phyloP scores from a whole-genome alignment of 1,140 invertebrate genomes.

The Geopemphigus sp. region DNA sequence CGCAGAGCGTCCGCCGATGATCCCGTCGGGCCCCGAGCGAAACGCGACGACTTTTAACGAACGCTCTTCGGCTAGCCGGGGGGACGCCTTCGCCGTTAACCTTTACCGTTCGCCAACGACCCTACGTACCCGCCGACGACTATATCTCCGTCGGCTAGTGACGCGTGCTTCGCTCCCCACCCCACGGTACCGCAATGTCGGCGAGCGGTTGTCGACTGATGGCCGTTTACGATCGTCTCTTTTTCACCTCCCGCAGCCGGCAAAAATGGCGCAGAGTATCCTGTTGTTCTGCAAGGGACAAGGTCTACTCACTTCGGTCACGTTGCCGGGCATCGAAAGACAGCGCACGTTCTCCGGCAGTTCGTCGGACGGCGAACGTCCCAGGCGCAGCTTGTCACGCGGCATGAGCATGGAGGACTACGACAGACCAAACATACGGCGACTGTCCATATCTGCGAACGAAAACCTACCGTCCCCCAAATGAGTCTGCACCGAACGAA shows the following conservation, averaged over 20 bases:
- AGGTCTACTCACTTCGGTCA: slow-evolving; percentile 71
- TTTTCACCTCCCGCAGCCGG: slow-evolving; percentile 61
- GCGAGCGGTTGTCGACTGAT: no score
- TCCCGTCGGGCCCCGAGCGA: no score
- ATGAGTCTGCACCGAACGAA: not conserved
- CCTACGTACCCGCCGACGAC: no score
- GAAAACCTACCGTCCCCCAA: slow-evolving; percentile 48
- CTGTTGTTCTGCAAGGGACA: slow-evolving; percentile 79
- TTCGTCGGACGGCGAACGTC: slow-evolving; percentile 57
- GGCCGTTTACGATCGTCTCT: no score
- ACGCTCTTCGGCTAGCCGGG: no score
- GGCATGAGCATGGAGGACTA: slow-evolving; percentile 81
- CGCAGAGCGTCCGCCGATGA: no score
- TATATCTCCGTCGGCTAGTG: no score
- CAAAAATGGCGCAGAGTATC: slow-evolving; percentile 76
- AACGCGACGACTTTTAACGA: no score
- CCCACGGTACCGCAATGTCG: no score
- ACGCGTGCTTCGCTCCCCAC: no score
- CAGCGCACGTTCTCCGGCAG: slow-evolving; percentile 62
- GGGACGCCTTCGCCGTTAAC: no score
- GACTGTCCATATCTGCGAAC: slow-evolving; percentile 65
- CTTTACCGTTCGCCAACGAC: no score
- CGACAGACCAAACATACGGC: slow-evolving; percentile 72
- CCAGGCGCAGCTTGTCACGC: slow-evolving; percentile 61
- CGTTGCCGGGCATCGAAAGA: slow-evolving; percentile 68